These are phyloP conservation scores for Acanthaster planci DNA, from an alignment of 35 echinoderm and acorn worm species.

Conservation along the genomic window DNA sequence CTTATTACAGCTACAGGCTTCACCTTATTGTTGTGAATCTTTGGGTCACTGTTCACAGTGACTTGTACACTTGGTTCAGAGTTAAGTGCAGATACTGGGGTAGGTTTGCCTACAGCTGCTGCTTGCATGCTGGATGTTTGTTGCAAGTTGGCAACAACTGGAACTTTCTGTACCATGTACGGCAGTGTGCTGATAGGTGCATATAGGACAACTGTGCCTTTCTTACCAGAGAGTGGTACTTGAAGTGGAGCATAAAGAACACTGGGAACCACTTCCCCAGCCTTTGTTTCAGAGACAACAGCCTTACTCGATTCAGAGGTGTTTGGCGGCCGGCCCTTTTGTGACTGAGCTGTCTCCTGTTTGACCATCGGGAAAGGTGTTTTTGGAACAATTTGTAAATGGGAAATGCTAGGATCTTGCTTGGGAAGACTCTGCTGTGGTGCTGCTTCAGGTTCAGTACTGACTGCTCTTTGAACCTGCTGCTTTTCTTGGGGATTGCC, in stretches of 20 bases:
- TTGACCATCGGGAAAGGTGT: too few relatives aligned
- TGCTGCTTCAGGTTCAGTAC: background rate
- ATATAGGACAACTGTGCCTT: background rate
- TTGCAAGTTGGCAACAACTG: background rate
- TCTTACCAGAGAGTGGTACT: background rate
- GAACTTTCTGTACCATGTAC: background rate
- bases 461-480: background rate
- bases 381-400: background rate
- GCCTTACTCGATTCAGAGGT: too few relatives aligned
- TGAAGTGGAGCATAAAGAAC: conserved; percentile 2
- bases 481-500: background rate
- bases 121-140: background rate
- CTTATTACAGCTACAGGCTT: background rate
- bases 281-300: too few relatives aligned
- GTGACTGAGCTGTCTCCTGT: too few relatives aligned
- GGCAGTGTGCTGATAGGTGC: background rate
- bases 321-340: too few relatives aligned
- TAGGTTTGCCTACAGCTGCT: background rate
- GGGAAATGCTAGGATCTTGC: background rate
- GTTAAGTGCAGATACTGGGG: background rate
- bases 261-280: background rate
- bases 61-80: background rate
- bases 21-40: background rate
- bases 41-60: background rate
- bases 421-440: background rate